Conservation (phyloP, 2,888 invertebrate species). For the Drosophila prostipennis region DNA sequence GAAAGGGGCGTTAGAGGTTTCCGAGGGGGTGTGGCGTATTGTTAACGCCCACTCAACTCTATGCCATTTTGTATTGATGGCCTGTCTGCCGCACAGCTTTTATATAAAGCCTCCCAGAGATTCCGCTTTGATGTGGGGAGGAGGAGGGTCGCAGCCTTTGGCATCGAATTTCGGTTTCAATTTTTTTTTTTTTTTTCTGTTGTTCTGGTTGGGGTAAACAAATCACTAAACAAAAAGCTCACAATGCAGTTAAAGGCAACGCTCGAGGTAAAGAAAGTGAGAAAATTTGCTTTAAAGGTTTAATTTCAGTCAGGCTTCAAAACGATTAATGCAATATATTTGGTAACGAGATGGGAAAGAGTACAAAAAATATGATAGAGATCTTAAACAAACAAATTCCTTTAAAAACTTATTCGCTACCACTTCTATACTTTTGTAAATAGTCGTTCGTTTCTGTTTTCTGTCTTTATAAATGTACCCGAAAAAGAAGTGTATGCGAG, state of each 20-base stretch:
- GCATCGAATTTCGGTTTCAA: slow-evolving; percentile 71
- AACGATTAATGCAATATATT: too few relatives aligned
- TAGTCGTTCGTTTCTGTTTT: too few relatives aligned
- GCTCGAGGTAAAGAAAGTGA: slow-evolving; percentile 24
- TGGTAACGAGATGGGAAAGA: too few relatives aligned
- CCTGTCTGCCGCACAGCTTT: slow-evolving; percentile 80
- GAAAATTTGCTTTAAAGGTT: slow-evolving; percentile 22
- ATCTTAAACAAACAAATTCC: too few relatives aligned
- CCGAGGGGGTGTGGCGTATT: slow-evolving; percentile 57
- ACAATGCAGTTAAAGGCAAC: slow-evolving; percentile 71
- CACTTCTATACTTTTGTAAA: too few relatives aligned
- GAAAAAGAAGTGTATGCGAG: neutral
- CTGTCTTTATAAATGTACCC: too few relatives aligned
- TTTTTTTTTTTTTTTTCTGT: slow-evolving; percentile 27
- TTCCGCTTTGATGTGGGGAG: slow-evolving; percentile 44
- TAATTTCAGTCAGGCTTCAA: neutral
- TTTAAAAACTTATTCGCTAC: too few relatives aligned
- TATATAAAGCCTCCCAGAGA: slow-evolving; percentile 76
- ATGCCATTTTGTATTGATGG: slow-evolving; percentile 80
- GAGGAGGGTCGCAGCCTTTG: slow-evolving; percentile 70
- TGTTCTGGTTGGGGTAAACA: slow-evolving; percentile 65
- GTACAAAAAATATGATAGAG: too few relatives aligned
- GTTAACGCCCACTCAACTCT: slow-evolving; percentile 80
- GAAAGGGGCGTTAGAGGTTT: slow-evolving; percentile 6
- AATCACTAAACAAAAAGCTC: slow-evolving; percentile 77